These are phyloP conservation scores for Zalophus californianus DNA, from an alignment of 2,797 vertebrate genomes.

Conservation along the genomic window DNA sequence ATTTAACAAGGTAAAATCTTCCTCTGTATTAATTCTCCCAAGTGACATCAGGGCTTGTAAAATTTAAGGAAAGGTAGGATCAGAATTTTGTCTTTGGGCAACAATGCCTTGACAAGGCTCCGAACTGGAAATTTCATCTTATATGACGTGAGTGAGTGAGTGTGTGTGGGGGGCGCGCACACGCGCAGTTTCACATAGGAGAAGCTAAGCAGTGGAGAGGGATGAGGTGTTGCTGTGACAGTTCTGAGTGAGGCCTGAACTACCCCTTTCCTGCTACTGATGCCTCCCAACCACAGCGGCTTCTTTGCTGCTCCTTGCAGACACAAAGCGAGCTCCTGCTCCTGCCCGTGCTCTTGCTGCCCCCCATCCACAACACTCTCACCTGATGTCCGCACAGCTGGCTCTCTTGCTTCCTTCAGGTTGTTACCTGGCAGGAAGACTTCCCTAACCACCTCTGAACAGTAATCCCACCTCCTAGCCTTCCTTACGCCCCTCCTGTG, in stretches of 20 bases:
- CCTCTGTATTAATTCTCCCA: neutral
- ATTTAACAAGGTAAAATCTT: constrained; percentile 21
- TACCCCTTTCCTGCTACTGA: neutral
- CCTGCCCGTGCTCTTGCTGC: neutral
- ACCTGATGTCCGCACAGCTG: neutral
- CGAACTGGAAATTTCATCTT: constrained; percentile 22
- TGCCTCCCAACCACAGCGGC: neutral
- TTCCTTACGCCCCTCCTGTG: neutral
- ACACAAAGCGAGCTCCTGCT: neutral
- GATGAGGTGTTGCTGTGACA: neutral
- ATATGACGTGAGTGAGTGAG: neutral
- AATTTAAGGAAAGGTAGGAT: constrained; percentile 13
- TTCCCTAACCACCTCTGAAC: neutral
- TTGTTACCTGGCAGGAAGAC: neutral
- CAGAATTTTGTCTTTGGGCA: constrained; percentile 40
- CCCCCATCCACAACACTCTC: neutral
- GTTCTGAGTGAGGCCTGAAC: neutral
- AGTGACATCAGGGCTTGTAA: neutral
- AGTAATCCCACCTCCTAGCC: neutral
- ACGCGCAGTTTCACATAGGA: neutral
- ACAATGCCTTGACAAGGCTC: neutral
- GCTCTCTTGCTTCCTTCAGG: neutral
- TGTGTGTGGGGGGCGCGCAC: rapidly evolving
- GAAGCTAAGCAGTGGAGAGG: neutral
- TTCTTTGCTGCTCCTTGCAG: neutral